These are phyloP conservation scores for Hippocampus guttulatus DNA, from an alignment of 2,113 vertebrate species.

Conservation along the genomic window DNA sequence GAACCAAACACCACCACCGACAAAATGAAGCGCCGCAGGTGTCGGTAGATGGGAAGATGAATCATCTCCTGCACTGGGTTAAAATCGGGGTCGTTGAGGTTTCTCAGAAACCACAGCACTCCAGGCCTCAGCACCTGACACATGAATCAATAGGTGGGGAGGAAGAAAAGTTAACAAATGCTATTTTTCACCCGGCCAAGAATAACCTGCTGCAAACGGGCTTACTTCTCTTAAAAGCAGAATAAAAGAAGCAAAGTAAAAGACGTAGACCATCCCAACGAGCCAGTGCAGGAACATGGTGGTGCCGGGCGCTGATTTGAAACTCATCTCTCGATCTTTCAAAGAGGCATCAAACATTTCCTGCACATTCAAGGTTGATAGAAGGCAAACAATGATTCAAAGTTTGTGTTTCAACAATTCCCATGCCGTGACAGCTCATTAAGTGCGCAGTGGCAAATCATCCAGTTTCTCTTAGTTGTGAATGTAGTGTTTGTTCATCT, in stretches of 20 bases:
- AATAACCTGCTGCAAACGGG: not conserved
- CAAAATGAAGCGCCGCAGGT: constrained; percentile 94
- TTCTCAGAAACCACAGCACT: constrained; percentile 98
- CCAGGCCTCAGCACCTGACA: constrained; percentile 91
- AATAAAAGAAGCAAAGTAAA: constrained; percentile 99
- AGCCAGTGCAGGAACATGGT: constrained; percentile 99
- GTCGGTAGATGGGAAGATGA: constrained; percentile 95
- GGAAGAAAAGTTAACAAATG: rapidly evolving
- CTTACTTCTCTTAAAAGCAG: constrained; percentile 91
- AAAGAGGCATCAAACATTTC: constrained; percentile 99
- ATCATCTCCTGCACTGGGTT: constrained; percentile 99
- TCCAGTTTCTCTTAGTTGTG: no score
- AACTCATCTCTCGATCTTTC: constrained; percentile 94
- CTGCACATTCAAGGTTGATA: constrained; percentile 59
- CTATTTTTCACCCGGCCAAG: not conserved
- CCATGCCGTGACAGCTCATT: not conserved
- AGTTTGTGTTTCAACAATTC: not conserved
- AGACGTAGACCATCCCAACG: constrained; percentile 98
- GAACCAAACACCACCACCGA: constrained; percentile 99
- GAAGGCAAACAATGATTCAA: not conserved
- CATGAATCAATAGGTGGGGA: not conserved
- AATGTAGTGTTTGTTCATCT: not conserved
- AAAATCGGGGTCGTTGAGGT: constrained; percentile 98
- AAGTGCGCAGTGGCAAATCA: not conserved
- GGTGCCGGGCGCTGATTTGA: constrained; percentile 94